A percentile compares a stretch with the other conserved stretches of the same genome.
Evolutionary conservation across 2,113 vertebrate species (phyloP).

Genomic region (Tylochromis polylepis): DNA sequence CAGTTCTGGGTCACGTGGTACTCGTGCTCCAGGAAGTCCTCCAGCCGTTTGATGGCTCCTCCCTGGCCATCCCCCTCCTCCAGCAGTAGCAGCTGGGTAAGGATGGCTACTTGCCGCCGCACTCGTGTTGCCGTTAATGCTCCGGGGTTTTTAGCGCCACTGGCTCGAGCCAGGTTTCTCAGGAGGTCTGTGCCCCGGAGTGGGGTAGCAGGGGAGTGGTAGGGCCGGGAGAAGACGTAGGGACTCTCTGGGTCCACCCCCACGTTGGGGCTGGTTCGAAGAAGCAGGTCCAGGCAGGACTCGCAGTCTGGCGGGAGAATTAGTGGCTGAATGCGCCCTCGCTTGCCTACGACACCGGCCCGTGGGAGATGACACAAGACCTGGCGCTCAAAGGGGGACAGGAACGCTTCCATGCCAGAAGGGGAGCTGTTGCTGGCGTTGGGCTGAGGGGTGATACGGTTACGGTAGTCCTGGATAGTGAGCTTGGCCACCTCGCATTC

Average conservation of each 20-base stretch:
- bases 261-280: conserved; percentile 72
- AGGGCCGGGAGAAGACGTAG: conserved; percentile 75
- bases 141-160: conserved; percentile 70
- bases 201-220: conserved; percentile 75
- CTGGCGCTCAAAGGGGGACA: conserved; percentile 74
- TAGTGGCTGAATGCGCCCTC: conserved; percentile 70
- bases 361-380: conserved; percentile 70
- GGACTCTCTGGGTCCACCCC: conserved; percentile 76
- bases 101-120: conserved; percentile 74
- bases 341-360: conserved; percentile 72
- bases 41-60: conserved; percentile 58
- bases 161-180: conserved; percentile 70
- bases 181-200: conserved; percentile 75
- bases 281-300: conserved; percentile 73
- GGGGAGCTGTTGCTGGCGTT: not conserved
- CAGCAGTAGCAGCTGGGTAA: conserved; percentile 74
- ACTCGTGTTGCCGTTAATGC: conserved; percentile 65
- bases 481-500: conserved; percentile 79
- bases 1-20: conserved; percentile 77
- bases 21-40: conserved; percentile 73
- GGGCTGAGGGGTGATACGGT: conserved; percentile 29
- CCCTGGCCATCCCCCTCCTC: conserved; percentile 66
- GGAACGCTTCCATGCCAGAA: conserved; percentile 55
- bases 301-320: conserved; percentile 74
- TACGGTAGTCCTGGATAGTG: conserved; percentile 71